Base-by-base conservation (phyloP, 2,888 invertebrate species). In the Myathropa florea region DNA sequence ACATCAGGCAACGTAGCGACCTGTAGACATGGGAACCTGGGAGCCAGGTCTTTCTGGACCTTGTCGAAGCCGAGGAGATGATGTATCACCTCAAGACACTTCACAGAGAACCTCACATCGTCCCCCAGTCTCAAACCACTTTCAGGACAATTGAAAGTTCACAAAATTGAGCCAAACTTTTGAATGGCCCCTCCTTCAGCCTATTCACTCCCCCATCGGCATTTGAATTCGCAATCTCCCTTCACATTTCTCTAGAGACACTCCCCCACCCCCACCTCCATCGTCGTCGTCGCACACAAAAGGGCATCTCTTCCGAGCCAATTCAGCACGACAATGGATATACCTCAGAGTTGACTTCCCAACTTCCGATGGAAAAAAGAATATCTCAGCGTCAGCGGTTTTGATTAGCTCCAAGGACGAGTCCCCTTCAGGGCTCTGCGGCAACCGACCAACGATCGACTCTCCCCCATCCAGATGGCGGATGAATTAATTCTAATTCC, bases 401-500 rank as follows among this genome's bases (percentile, higher is more conserved):
- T 57, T 57, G 57, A 57, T 57, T 57, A 57, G 57, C 57, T 23
- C 3, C 57, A 26, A 24, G 24, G 57, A 46, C 46, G 46, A 46
- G 18, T 1, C 7, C 46, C 18, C 46, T 6, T n/a, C n/a, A 1
- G 18, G n/a, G 0, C 6, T 4, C 39, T 39, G 14, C 12, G 12
- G 3, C 39, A 9, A 4, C 33, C 1, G 14, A 14, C 14, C 28
- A 28, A 28, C 2, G 9, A 30, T 2, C 30, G 33, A 33, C 33
- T 33, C 33, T 30, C 30, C 7, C 30, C 30, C 7, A 9, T 12
- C 33, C 53, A 53, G 18, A 18, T 0, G 46, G 46, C 2, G 53
- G 57, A 24, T 57, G 57, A 57, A 57, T 57, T 57, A 57, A 57
- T 57, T 57, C 24, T 57, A 24, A 57, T 57, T 57, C 24, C n/a